Conservation (phyloP, 2,113 vertebrate species). For the Lagenorhynchus albirostris region DNA sequence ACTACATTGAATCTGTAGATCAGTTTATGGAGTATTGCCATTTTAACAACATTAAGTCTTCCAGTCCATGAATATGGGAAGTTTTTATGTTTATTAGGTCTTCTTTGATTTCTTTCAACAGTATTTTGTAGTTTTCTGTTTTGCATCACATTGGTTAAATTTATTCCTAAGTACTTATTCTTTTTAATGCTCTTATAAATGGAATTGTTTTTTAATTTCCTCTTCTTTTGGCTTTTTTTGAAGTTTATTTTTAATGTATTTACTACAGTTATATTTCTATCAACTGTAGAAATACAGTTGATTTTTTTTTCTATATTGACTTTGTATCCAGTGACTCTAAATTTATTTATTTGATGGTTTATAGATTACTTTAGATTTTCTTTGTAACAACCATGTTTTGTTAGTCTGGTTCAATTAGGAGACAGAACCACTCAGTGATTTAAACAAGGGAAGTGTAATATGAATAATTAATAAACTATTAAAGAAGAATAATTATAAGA, state of each 20-base stretch:
- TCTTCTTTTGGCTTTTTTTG: background rate
- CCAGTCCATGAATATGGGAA: too few species aligned
- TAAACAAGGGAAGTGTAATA: background rate
- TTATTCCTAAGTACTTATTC: background rate
- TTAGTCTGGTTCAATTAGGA: background rate
- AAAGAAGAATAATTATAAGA: background rate
- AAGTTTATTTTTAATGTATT: background rate
- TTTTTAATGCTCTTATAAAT: background rate
- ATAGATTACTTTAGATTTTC: background rate
- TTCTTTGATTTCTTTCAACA: too few species aligned
- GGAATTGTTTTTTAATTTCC: background rate
- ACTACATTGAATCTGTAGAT: too few species aligned
- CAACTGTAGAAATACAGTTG: background rate
- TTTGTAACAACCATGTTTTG: background rate
- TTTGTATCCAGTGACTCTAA: background rate
- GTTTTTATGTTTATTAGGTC: too few species aligned
- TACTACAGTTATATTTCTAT: background rate
- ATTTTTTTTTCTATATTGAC: background rate
- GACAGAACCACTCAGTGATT: background rate
- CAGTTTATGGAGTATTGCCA: too few species aligned
- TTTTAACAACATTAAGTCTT: too few species aligned
- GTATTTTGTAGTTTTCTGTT: too few species aligned
- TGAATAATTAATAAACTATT: background rate
- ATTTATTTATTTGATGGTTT: background rate
- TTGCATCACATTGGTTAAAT: background rate